Conservation (phyloP, 2,797 vertebrate species). For the Eleutherodactylus coqui region DNA sequence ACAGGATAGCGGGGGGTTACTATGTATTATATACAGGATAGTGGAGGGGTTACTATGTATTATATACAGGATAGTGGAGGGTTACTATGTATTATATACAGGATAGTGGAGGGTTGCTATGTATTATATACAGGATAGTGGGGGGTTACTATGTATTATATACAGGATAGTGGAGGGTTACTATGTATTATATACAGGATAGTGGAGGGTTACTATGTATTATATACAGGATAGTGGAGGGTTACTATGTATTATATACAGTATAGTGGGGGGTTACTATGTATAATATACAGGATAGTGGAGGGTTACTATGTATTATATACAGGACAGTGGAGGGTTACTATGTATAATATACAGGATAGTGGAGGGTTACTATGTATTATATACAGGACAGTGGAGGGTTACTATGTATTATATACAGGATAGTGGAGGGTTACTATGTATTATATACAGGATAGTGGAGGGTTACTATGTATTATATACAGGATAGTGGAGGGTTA, state of each 20-base stretch:
- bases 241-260: not conserved
- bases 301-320: not conserved
- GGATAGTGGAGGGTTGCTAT: not conserved
- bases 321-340: not conserved
- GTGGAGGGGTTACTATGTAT: not conserved
- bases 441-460: no score
- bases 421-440: not conserved
- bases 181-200: not conserved
- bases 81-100: no score
- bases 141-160: not conserved
- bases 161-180: not conserved
- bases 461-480: not conserved
- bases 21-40: no score
- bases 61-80: not conserved
- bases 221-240: no score
- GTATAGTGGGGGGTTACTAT: not conserved
- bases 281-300: not conserved
- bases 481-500: not conserved
- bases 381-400: no score
- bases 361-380: no score
- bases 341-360: not conserved
- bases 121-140: not conserved
- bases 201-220: no score
- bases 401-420: not conserved
- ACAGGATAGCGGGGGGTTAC: no score